Evolutionary conservation across 1,140 invertebrate species (phyloP).

Genomic region (Heliconius eleuchia): DNA sequence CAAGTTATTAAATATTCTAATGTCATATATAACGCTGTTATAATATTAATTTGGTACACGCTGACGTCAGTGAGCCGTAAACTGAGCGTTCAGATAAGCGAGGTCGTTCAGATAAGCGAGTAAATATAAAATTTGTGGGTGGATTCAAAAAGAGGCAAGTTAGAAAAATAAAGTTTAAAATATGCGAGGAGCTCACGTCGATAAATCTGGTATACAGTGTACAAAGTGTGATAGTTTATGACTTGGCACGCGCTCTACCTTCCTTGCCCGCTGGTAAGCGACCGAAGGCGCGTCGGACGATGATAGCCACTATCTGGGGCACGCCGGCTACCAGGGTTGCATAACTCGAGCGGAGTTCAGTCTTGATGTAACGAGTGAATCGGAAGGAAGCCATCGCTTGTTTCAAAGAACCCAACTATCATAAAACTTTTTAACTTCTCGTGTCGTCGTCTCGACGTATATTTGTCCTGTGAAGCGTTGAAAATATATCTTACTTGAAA

Average conservation of each 20-base stretch:
- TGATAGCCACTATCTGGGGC: background rate
- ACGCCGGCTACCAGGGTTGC: background rate
- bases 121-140: background rate
- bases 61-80: background rate
- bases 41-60: background rate
- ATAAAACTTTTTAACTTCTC: background rate
- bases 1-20: slow-evolving; percentile 11
- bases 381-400: slow-evolving; percentile 22
- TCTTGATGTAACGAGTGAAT: slow-evolving; percentile 16
- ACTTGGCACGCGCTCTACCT: background rate
- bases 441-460: slow-evolving; percentile 4
- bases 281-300: background rate
- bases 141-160: background rate
- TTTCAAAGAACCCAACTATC: slow-evolving; percentile 20
- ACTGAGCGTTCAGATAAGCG: background rate
- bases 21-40: background rate
- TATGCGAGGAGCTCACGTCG: slow-evolving; percentile 7
- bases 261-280: background rate
- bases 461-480: slow-evolving; percentile 2
- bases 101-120: background rate
- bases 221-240: slow-evolving; percentile 1
- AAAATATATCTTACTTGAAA: background rate
- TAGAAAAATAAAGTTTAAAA: slow-evolving; percentile 6
- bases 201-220: slow-evolving; percentile 1
- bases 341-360: background rate